Evolutionary conservation across 2,888 invertebrate species (phyloP).

Genomic region (Ormyrus rosae): DNA sequence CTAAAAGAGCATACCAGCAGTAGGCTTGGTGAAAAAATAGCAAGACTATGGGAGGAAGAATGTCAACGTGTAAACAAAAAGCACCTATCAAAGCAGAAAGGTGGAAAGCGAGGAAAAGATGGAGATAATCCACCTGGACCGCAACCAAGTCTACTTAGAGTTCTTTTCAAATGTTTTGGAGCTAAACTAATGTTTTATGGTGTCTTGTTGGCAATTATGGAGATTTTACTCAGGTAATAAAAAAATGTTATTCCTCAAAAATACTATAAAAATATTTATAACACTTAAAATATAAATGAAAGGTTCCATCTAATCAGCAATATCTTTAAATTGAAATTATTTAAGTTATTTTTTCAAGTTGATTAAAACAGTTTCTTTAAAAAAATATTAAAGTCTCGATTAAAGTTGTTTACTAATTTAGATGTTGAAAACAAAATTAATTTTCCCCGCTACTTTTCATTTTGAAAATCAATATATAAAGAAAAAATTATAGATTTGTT

Average conservation of each 20-base stretch:
- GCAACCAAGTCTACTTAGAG: slow-evolving; percentile 80
- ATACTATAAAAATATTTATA: too few relatives aligned
- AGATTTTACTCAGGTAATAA: slow-evolving; percentile 79
- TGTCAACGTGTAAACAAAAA: slow-evolving; percentile 62
- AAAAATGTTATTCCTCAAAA: background rate
- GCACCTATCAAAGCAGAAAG: slow-evolving; percentile 46
- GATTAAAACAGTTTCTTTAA: too few relatives aligned
- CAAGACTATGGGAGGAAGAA: slow-evolving; percentile 81
- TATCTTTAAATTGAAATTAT: too few relatives aligned
- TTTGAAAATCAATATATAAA: too few relatives aligned
- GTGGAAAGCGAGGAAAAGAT: slow-evolving; percentile 46
- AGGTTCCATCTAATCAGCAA: too few relatives aligned
- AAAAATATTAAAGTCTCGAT: too few relatives aligned
- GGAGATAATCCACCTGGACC: slow-evolving; percentile 40
- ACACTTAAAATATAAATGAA: too few relatives aligned
- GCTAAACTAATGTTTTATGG: slow-evolving; percentile 81
- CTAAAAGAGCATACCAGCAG: slow-evolving; percentile 83
- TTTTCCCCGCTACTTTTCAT: too few relatives aligned
- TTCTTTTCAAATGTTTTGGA: slow-evolving; percentile 81
- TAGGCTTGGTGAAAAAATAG: slow-evolving; percentile 81
- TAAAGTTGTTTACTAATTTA: too few relatives aligned
- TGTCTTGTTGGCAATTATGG: slow-evolving; percentile 80
- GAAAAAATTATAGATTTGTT: too few relatives aligned
- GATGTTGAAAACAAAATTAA: too few relatives aligned
- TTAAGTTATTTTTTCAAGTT: too few relatives aligned